Conservation (phyloP, 2,888 invertebrate genomes). For the Cyaniris semiargus region DNA sequence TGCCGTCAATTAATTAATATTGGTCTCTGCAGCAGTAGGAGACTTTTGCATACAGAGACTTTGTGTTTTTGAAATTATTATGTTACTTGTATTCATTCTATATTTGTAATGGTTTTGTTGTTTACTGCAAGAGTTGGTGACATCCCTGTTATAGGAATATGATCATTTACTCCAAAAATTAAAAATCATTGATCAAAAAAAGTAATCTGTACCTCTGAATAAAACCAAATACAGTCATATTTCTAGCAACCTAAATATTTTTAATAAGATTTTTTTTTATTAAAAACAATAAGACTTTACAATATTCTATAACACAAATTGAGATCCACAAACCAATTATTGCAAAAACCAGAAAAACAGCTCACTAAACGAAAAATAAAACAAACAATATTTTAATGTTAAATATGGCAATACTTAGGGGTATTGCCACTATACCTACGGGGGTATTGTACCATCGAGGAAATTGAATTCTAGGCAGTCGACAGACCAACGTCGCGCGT, state of each 20-base stretch:
- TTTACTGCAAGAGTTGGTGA: not conserved
- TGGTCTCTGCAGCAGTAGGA: no score
- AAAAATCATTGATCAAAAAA: not conserved
- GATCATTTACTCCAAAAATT: not conserved
- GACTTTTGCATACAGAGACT: no score
- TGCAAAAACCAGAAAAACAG: not conserved
- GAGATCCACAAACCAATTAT: slow-evolving; percentile 24
- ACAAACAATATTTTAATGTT: not conserved
- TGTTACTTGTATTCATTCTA: not conserved
- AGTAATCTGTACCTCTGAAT: not conserved
- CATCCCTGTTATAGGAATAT: not conserved
- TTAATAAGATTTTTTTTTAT: not conserved
- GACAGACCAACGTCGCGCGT: no score
- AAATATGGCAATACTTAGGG: slow-evolving; percentile 8
- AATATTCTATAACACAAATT: slow-evolving; percentile 3
- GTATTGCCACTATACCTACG: no score
- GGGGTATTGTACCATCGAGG: no score
- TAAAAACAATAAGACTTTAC: not conserved
- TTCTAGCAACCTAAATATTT: not conserved
- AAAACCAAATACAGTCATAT: not conserved
- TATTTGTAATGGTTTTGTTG: not conserved
- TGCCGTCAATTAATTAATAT: no score
- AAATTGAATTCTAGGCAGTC: no score
- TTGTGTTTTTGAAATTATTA: not conserved
- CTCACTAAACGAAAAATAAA: not conserved